Conservation (phyloP, 2,113 vertebrate species). For the Channa argus region DNA sequence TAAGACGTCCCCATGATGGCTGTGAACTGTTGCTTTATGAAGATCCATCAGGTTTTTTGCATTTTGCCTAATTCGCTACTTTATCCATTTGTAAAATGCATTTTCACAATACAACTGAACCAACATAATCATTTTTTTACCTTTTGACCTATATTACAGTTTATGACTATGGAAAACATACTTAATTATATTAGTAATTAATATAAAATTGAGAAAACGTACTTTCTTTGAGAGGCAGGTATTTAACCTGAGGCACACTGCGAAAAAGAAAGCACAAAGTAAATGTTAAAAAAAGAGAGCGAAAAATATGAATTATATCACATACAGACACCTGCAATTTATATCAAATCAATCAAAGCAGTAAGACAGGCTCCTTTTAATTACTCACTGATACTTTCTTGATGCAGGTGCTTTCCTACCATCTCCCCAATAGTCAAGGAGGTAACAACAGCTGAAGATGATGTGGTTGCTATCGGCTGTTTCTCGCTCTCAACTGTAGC, state of each 20-base stretch:
- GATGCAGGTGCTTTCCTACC: rapidly evolving
- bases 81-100: too few species aligned
- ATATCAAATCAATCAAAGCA: not conserved
- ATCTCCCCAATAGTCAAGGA: slow-evolving; percentile 16
- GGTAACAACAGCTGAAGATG: rapidly evolving
- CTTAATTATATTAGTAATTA: not conserved
- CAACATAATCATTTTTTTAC: too few species aligned
- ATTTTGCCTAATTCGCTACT: too few species aligned
- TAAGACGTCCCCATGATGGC: too few species aligned
- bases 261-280: not conserved
- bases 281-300: too few species aligned
- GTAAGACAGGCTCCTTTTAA: not conserved
- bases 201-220: slow-evolving; percentile 6
- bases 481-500: not conserved
- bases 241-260: slow-evolving; percentile 5
- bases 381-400: not conserved
- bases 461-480: not conserved
- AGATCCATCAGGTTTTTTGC: too few species aligned
- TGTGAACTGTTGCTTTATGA: too few species aligned
- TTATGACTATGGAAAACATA: too few species aligned
- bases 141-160: too few species aligned
- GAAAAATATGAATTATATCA: not conserved
- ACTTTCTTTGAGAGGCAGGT: not conserved
- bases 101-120: too few species aligned
- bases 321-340: not conserved